A percentile compares a stretch with the other conserved stretches of the same genome.
phyloP scores from a whole-genome alignment of 2,888 invertebrate species.

The Agonopterix alstromeriana region DNA sequence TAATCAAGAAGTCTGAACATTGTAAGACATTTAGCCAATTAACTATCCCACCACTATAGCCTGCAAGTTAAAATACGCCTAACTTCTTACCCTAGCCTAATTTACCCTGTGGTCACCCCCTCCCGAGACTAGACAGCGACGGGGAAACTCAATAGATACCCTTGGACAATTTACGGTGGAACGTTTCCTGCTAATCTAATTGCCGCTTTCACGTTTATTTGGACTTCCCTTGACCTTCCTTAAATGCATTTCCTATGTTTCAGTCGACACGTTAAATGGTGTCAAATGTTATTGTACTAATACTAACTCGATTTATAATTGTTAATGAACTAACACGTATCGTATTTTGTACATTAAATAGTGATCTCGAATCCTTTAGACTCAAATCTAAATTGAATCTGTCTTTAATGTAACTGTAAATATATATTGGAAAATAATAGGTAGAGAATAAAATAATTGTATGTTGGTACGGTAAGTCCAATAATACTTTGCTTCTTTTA shows the following conservation, averaged over 20 bases:
- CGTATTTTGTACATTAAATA: no score
- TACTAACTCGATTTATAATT: not conserved
- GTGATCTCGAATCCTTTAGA: no score
- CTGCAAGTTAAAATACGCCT: not conserved
- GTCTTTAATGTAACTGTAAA: no score
- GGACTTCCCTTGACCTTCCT: slow-evolving; percentile 64
- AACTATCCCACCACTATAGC: no score
- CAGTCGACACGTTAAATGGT: not conserved
- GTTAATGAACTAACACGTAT: no score
- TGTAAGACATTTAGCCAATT: no score
- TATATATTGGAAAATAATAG: no score
- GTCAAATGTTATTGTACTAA: not conserved
- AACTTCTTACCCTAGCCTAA: slow-evolving; percentile 32
- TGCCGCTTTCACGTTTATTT: slow-evolving; percentile 63
- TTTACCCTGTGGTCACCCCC: slow-evolving; percentile 32
- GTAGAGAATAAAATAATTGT: no score
- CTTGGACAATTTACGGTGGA: slow-evolving; percentile 56
- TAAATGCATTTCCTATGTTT: slow-evolving; percentile 58
- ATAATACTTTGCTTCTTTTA: no score
- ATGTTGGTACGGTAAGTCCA: no score
- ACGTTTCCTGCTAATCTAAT: slow-evolving; percentile 64
- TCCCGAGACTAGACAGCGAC: slow-evolving; percentile 23
- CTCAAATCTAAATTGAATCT: no score
- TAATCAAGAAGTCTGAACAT: no score
- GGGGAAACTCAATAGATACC: slow-evolving; percentile 34